These are phyloP conservation scores for Cottoperca gobio DNA, from an alignment of 2,797 vertebrate genomes.

Conservation along the genomic window DNA sequence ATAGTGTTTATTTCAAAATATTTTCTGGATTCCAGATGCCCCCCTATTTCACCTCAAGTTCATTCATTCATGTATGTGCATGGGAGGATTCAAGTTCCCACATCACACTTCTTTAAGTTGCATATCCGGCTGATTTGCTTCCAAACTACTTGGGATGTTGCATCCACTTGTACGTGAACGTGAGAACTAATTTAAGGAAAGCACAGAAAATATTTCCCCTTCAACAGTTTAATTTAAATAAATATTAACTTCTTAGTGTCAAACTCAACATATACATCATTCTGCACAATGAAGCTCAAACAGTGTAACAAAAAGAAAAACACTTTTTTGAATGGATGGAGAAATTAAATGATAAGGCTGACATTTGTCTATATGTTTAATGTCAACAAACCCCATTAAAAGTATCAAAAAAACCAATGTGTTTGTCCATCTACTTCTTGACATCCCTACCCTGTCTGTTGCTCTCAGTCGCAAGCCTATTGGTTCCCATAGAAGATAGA, in stretches of 20 bases:
- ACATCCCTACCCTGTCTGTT: background rate
- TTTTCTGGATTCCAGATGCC: background rate
- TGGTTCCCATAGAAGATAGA: background rate
- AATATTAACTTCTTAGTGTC: background rate
- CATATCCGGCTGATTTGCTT: background rate
- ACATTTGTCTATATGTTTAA: slow-evolving; percentile 1
- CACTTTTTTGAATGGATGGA: background rate
- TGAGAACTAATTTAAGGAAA: slow-evolving; percentile 10
- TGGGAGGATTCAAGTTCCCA: background rate
- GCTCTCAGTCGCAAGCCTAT: background rate
- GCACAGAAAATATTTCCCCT: background rate
- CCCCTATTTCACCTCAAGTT: background rate
- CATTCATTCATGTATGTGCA: slow-evolving; percentile 11
- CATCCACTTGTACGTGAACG: background rate
- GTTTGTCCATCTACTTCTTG: background rate
- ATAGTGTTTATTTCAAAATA: background rate
- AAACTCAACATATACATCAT: slow-evolving; percentile 7
- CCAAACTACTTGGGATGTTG: background rate
- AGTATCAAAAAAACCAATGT: background rate
- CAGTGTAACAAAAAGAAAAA: slow-evolving; percentile 8
- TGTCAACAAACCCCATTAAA: background rate
- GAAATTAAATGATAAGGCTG: slow-evolving; percentile 7
- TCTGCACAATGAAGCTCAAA: slow-evolving; percentile 14
- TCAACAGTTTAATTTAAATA: background rate
- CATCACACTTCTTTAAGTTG: background rate